Base-by-base conservation (phyloP, 2,797 vertebrate species). In the Cetoscarus ocellatus region DNA sequence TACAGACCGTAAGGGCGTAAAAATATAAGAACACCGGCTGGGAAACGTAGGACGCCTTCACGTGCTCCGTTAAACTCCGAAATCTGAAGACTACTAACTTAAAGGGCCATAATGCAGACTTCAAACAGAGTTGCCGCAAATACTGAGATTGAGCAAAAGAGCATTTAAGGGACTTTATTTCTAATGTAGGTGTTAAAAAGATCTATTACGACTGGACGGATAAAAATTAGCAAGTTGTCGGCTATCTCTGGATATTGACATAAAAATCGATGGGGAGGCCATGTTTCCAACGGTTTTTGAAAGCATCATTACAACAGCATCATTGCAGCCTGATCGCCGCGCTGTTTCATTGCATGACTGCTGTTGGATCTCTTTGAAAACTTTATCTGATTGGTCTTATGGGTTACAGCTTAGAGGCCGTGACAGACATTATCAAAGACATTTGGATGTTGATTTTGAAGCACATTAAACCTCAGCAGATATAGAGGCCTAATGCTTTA, bases 1-100 rank as follows among this genome's bases (percentile, higher is more conserved):
- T 78, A 61, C 58, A 75, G 47, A 82, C 60, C 84, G 44, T 66
- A 87, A 70, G 70, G 81, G 85, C 85, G 89, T 79, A 66, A 63
- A 83, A 77, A 82, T 71, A 83, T 73, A 72, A 91, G 86, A 87
- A 87, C 85, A 90, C 90, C 84, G 80, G 90, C 86, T 79, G 79
- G 45, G 66, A 80, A 68, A 79, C 83, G 76, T 83, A 77, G 78
- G 87, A 0, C 1, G 81, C 82, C 1, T 92, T 92, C 80, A 89
- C 0, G 63, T 10, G 13, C 42, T 52, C 27, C 39, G 53, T 56
- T 55, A 82, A 68, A 3, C 39, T 18, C 59, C 5, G 8, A 1
- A 2, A 58, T 51, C 19, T 7, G 0, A 17, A 0, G 0, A 8
- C 0, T 0, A 35, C 1, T 35, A 12, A 8, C 1, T 39, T 54